Base-by-base conservation (phyloP, 2,113 vertebrate genomes). In the Ceuthmochares aereus region DNA sequence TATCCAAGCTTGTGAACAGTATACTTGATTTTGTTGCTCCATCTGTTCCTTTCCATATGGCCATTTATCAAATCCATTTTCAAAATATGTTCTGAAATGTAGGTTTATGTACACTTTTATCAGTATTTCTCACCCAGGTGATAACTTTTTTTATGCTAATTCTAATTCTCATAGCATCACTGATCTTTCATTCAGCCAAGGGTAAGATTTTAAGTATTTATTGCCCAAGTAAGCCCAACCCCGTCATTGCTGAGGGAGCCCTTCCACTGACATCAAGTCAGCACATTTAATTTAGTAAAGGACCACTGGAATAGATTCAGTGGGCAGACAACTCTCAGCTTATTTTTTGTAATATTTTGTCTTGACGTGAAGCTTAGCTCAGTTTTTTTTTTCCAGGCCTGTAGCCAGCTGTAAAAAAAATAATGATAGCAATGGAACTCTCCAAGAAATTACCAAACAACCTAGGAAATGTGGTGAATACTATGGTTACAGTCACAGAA, bases 401-500 rank as follows among this genome's bases (percentile, higher is more conserved):
- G 13, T 67, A 73, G 75, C 89, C 92, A 96, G 40, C 29, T 56
- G 26, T 34, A 21, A 69, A 76, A 64, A 36, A 47, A 47, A 75
- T 29, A 56, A 42, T 27, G 11, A 78, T 34, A 68, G 81, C 27
- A 76, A 51, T 76, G 45, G 93, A 18, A 68, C 60, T 84, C 49
- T 92, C 68, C 82, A 93, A 95, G 91, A 97, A 95, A 87, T 75
- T 59, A 77, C 67, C 94, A 90, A 93, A 91, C 81, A 93, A 76
- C 36, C 37, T n/a, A 59, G 63, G 76, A 96, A 59, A 72, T 68
- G 66, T 82, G 56, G 49, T 1, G 0, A 95, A 56, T 80, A 37
- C 34, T 84, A 58, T 80, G 87, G 77, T 54, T 89, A 66, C 55
- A 27, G 76, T 90, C 47, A 52, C 52, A 81, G 87, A 96, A 91